These are phyloP conservation scores for Buphagus erythrorhynchus DNA, from an alignment of 2,797 vertebrate genomes.

Conservation along the genomic window DNA sequence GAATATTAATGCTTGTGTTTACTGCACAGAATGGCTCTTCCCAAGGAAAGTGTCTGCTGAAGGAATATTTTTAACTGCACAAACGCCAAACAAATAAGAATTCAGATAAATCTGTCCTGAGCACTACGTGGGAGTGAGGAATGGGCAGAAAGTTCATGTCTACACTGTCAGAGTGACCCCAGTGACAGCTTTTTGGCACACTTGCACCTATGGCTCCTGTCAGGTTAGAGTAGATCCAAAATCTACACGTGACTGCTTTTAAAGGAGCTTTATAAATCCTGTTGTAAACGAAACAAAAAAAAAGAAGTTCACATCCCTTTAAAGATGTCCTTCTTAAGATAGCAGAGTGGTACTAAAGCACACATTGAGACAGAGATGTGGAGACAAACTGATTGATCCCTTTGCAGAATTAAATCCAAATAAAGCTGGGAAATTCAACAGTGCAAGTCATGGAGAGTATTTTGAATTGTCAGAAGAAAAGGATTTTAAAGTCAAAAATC, in stretches of 20 bases:
- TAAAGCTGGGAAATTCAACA: not conserved
- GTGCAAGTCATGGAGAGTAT: not conserved
- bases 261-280: not conserved
- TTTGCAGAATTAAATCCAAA: not conserved
- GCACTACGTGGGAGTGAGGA: not conserved
- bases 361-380: not conserved
- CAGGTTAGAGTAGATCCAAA: not conserved
- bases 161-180: not conserved
- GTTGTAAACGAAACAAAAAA: not conserved
- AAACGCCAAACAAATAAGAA: not conserved
- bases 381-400: not conserved
- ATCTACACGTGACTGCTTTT: not conserved
- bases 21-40: not conserved
- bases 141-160: not conserved
- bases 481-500: not conserved
- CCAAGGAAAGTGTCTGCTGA: not conserved
- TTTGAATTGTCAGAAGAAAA: not conserved
- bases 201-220: not conserved
- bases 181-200: not conserved
- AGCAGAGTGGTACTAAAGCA: not conserved
- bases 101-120: not conserved
- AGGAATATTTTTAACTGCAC: not conserved
- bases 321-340: not conserved
- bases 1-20: not conserved
- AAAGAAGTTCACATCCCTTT: not conserved